Evolutionary conservation across 2,797 vertebrate species (phyloP).

Genomic region (Neosalanx taihuensis): DNA sequence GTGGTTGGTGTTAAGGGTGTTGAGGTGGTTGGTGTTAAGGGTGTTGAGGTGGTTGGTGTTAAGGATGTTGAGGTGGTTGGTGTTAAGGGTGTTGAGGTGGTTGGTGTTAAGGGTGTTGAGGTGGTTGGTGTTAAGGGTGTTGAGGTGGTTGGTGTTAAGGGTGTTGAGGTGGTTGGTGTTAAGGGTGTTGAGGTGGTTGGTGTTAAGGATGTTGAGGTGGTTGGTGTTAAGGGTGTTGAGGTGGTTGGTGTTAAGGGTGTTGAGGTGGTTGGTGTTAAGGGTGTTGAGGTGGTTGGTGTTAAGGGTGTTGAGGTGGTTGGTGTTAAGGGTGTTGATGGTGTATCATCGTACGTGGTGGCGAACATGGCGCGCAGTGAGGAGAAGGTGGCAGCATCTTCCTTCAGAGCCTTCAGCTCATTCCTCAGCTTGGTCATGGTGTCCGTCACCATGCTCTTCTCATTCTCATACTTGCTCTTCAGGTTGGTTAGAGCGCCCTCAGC

Average conservation of each 20-base stretch:
- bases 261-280: not conserved
- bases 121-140: too few relatives aligned
- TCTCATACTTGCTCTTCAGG: slow-evolving; percentile 96
- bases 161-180: too few relatives aligned
- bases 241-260: too few relatives aligned
- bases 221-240: too few relatives aligned
- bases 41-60: not conserved
- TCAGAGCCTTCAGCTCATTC: slow-evolving; percentile 94
- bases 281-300: not conserved
- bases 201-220: too few relatives aligned
- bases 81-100: too few relatives aligned
- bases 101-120: too few relatives aligned
- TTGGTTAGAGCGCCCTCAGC: slow-evolving; percentile 92
- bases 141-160: too few relatives aligned
- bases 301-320: not conserved
- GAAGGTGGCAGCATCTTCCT: slow-evolving; percentile 97
- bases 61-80: too few relatives aligned
- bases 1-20: not conserved
- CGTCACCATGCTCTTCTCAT: slow-evolving; percentile 94
- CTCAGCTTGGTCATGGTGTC: slow-evolving; percentile 95
- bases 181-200: too few relatives aligned
- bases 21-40: not conserved
- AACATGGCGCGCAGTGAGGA: slow-evolving; percentile 92
- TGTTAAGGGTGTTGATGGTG: not conserved
- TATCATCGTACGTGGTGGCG: slow-evolving; percentile 46